These are phyloP conservation scores for Mantis religiosa DNA, from an alignment of 2,888 invertebrate species.

Conservation along the genomic window DNA sequence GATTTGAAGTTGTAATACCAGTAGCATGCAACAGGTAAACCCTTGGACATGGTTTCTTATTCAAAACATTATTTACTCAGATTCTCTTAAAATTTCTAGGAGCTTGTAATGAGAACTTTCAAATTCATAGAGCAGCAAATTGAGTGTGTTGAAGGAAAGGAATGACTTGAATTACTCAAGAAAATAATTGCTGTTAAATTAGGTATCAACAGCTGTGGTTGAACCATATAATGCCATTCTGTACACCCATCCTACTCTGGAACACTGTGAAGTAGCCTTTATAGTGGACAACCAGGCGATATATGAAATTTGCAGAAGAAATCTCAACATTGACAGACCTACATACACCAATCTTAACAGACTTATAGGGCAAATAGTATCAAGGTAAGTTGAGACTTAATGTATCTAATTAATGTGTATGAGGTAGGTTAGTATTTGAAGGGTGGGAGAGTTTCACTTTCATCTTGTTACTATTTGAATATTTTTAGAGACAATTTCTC, in stretches of 20 bases:
- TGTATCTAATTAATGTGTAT: not conserved
- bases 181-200: conserved; percentile 32
- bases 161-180: not conserved
- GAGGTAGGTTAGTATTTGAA: not conserved
- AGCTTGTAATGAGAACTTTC: no score
- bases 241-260: conserved; percentile 42
- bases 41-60: no score
- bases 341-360: conserved; percentile 45
- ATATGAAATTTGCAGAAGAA: conserved; percentile 50
- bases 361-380: conserved; percentile 44
- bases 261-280: conserved; percentile 43
- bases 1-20: no score
- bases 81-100: no score
- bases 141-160: no score
- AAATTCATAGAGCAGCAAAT: no score
- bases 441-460: no score
- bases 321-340: conserved; percentile 48
- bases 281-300: conserved; percentile 43
- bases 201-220: conserved; percentile 45
- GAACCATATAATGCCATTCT: conserved; percentile 43
- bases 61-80: no score
- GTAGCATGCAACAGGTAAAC: no score
- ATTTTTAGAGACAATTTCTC: no score
- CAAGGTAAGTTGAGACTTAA: conserved; percentile 19
- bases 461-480: no score